Evolutionary conservation across 2,888 invertebrate genomes (phyloP), one percentile per base, ranked within the genome.

Genomic region (Chymomyza amoena): DNA sequence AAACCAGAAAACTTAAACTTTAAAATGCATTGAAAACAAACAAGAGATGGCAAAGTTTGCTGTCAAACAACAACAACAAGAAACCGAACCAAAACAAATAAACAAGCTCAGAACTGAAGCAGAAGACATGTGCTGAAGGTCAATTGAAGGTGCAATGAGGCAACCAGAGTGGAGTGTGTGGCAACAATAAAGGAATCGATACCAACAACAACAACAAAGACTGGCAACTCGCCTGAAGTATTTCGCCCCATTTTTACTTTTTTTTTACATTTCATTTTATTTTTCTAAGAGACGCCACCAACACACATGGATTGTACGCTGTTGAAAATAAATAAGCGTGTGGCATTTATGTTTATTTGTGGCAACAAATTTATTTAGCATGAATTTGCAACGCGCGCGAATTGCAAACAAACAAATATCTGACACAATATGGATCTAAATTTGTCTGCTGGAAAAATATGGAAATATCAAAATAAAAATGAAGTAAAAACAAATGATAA

Each of bases 331-430:
- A 84, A 82, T 77, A 85, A 85, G 82, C 83, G 83, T 85, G 88
- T 87, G 87, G 84, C 84, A 79, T 87, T 84, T 87, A 87, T 82
- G 32, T 32, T 32, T 32, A 80, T 79, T 78, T 79, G 81, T 79
- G 88, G 84, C 76, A 79, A 76, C 73, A 81, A 84, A 84, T 84
- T 87, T 88, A 88, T 84, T 84, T 88, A 70, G 75, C 74, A 75
- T 79, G 81, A 84, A 78, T 71, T 80, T 74, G 67, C 73, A 64
- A 68, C 68, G 63, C 56, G 52, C 16, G 51, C 13, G n/a, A 54
- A 32, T 51, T 20, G 25, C 18, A 57, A 45, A 45, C 39, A 57
- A 57, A 57, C 57, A 20, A 10, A 6, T 20, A 57, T 10, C 57
- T 28, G 25, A 15, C 15, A 57, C 20, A 25, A 54, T n/a, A 54